Evolutionary conservation across 2,888 invertebrate genomes (phyloP).

Genomic region (Aphelenchoides bicaudatus): DNA sequence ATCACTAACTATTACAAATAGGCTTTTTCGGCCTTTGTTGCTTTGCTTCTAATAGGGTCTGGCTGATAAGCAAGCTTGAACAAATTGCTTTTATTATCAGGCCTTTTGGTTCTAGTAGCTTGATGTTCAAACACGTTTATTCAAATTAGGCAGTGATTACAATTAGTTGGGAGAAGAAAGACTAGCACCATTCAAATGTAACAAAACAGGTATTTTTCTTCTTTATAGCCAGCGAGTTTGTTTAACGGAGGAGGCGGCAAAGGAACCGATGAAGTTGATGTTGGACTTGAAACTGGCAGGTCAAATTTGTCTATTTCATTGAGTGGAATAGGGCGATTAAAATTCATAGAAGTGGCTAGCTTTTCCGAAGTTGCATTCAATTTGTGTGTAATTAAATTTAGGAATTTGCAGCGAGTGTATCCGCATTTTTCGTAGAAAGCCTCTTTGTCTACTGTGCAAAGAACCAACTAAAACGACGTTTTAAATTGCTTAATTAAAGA

Average conservation of each 20-base stretch:
- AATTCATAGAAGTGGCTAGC: background rate
- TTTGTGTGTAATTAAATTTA: background rate
- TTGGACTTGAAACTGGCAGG: background rate
- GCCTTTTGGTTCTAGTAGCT: too few species aligned
- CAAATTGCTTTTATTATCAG: too few species aligned
- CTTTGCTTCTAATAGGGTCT: too few species aligned
- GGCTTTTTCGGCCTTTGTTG: too few species aligned
- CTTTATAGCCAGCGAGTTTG: too few species aligned
- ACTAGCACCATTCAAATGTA: too few species aligned
- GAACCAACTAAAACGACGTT: background rate
- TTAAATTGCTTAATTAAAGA: background rate
- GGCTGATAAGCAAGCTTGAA: too few species aligned
- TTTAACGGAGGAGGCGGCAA: background rate
- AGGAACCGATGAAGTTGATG: background rate
- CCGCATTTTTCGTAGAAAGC: conserved; percentile 11
- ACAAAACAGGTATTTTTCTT: too few species aligned
- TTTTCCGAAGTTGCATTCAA: background rate
- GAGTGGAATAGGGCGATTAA: background rate
- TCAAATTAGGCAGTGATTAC: too few species aligned
- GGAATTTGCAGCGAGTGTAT: conserved; percentile 9
- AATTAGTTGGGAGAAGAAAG: too few species aligned
- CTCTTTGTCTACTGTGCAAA: conserved; percentile 5
- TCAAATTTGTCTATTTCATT: background rate
- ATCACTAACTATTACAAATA: too few species aligned
- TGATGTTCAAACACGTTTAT: too few species aligned